These are phyloP conservation scores for Ptychoptera contaminata DNA, from an alignment of 2,888 invertebrate species.

Conservation along the genomic window DNA sequence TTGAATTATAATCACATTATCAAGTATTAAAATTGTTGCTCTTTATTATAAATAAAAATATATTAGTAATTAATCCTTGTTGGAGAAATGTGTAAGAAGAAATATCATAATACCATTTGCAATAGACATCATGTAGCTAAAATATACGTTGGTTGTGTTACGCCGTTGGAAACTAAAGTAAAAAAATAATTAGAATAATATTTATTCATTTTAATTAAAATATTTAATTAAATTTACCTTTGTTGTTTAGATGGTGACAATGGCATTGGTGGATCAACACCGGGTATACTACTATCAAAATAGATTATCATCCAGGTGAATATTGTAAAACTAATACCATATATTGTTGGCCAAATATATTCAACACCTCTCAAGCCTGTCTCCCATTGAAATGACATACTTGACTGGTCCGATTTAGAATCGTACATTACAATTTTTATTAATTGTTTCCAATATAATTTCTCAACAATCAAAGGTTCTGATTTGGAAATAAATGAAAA, in stretches of 20 bases:
- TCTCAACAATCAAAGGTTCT: not conserved
- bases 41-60: too few species aligned
- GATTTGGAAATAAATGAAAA: too few species aligned
- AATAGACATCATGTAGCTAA: too few species aligned
- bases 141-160: slow-evolving; percentile 17
- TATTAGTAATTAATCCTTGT: too few species aligned
- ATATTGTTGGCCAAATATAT: slow-evolving; percentile 18
- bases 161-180: slow-evolving; percentile 20
- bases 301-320: slow-evolving; percentile 43
- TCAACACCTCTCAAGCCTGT: not conserved
- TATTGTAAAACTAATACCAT: slow-evolving; percentile 35
- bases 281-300: slow-evolving; percentile 43
- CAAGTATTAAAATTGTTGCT: too few species aligned
- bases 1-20: too few species aligned
- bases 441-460: not conserved
- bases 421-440: not conserved
- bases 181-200: slow-evolving; percentile 13
- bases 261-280: slow-evolving; percentile 40
- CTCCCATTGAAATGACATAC: not conserved
- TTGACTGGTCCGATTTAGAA: not conserved
- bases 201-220: not conserved
- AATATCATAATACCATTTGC: too few species aligned
- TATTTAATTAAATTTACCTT: slow-evolving; percentile 24
- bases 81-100: too few species aligned
- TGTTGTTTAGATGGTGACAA: slow-evolving; percentile 35